Conservation (phyloP, 2,888 invertebrate genomes). For the Spialia ferax region DNA sequence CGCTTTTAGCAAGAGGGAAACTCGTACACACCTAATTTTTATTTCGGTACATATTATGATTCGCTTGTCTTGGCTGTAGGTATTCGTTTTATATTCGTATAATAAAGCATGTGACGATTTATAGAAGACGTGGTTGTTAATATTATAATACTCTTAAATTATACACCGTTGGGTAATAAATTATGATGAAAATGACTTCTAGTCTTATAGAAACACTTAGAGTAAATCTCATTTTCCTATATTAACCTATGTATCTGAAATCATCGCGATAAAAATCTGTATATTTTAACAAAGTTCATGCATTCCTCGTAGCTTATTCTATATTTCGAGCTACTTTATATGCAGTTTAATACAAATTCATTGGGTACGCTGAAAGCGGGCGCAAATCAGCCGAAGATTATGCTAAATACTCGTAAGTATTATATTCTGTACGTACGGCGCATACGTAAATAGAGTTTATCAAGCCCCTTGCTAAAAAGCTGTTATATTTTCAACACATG, state of each 20-base stretch:
- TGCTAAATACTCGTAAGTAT: slow-evolving; percentile 76
- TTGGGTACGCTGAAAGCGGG: slow-evolving; percentile 32
- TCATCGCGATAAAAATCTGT: slow-evolving; percentile 1
- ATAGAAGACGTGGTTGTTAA: no score
- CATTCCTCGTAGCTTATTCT: slow-evolving; percentile 19
- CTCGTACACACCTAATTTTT: slow-evolving; percentile 61
- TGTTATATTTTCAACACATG: slow-evolving; percentile 85
- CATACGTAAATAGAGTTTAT: slow-evolving; percentile 73
- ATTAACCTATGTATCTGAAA: background rate
- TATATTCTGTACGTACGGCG: slow-evolving; percentile 64
- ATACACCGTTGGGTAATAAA: no score
- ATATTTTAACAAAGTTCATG: slow-evolving; percentile 18
- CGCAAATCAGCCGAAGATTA: slow-evolving; percentile 69
- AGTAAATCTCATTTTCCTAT: background rate
- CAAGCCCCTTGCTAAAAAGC: slow-evolving; percentile 75
- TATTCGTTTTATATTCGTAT: background rate
- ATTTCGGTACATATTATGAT: slow-evolving; percentile 2
- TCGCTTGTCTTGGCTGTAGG: background rate
- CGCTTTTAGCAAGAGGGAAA: slow-evolving; percentile 55
- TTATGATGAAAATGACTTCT: no score
- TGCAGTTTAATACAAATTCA: slow-evolving; percentile 39
- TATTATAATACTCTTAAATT: no score
- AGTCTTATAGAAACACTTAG: no score
- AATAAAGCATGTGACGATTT: background rate
- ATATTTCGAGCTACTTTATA: slow-evolving; percentile 24